A percentile compares a stretch with the other conserved stretches of the same genome.
Evolutionary conservation across 2,888 invertebrate species (phyloP).

Genomic region (Hofmannophila pseudospretella): DNA sequence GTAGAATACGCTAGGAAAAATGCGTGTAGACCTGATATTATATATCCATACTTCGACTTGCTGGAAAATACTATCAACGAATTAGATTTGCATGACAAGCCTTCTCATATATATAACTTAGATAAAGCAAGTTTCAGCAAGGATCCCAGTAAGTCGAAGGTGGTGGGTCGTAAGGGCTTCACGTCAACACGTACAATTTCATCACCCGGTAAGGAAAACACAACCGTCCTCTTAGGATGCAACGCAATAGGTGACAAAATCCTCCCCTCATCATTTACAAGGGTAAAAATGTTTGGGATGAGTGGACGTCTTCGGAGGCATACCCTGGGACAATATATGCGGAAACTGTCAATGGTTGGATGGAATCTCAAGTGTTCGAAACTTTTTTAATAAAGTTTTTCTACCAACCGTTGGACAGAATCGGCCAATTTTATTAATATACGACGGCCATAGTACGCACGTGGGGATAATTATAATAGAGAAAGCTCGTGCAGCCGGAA

Average conservation of each 20-base stretch:
- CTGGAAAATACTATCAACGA: too few species aligned
- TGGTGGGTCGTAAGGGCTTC: slow-evolving; percentile 9
- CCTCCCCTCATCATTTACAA: background rate
- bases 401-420: slow-evolving; percentile 17
- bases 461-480: slow-evolving; percentile 19
- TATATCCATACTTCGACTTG: too few species aligned
- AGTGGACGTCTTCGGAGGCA: slow-evolving; percentile 4
- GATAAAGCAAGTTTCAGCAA: slow-evolving; percentile 10
- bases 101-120: slow-evolving; percentile 1
- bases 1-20: too few species aligned
- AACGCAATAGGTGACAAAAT: slow-evolving; percentile 10
- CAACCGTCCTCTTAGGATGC: slow-evolving; percentile 7
- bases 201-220: slow-evolving; percentile 11
- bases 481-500: slow-evolving; percentile 13
- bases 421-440: slow-evolving; percentile 25
- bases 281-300: background rate
- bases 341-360: slow-evolving; percentile 7
- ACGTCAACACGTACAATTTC: slow-evolving; percentile 8
- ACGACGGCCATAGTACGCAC: slow-evolving; percentile 30
- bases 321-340: slow-evolving; percentile 10
- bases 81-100: too few species aligned
- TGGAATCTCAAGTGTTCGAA: slow-evolving; percentile 19
- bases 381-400: slow-evolving; percentile 20
- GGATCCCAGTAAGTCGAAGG: slow-evolving; percentile 9
- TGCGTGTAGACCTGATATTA: too few species aligned